Evolutionary conservation across 2,797 vertebrate genomes (phyloP).

Genomic region (Margarornis squamiger): DNA sequence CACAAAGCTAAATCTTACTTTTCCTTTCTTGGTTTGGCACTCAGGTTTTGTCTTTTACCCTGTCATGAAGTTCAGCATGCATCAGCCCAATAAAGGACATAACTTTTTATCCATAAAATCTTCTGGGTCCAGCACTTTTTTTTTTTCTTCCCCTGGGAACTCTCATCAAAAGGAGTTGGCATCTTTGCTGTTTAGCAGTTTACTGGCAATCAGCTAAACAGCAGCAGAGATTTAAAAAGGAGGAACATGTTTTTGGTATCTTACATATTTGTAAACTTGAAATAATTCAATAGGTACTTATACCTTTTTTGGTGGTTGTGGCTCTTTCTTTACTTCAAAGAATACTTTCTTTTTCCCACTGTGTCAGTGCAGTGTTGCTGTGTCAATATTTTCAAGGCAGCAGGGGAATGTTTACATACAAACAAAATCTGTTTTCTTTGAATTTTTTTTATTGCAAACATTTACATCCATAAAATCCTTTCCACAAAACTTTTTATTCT

Average conservation of each 20-base stretch:
- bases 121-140: background rate
- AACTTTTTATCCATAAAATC: background rate
- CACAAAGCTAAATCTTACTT: background rate
- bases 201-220: background rate
- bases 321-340: background rate
- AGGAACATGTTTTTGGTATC: background rate
- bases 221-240: background rate
- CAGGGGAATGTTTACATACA: background rate
- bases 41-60: background rate
- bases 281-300: background rate
- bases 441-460: background rate
- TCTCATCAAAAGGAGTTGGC: background rate
- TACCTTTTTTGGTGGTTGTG: background rate
- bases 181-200: background rate
- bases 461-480: background rate
- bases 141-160: background rate
- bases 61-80: rapidly evolving
- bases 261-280: background rate
- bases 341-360: background rate
- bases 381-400: conserved; percentile 21
- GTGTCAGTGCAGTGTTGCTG: background rate
- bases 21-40: background rate
- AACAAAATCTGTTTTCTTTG: conserved; percentile 13
- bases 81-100: background rate
- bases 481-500: background rate